A percentile compares a stretch with the other conserved stretches of the same genome.
Evolutionary conservation across 2,888 invertebrate genomes (phyloP).

Genomic region (Prionchulus punctatus): DNA sequence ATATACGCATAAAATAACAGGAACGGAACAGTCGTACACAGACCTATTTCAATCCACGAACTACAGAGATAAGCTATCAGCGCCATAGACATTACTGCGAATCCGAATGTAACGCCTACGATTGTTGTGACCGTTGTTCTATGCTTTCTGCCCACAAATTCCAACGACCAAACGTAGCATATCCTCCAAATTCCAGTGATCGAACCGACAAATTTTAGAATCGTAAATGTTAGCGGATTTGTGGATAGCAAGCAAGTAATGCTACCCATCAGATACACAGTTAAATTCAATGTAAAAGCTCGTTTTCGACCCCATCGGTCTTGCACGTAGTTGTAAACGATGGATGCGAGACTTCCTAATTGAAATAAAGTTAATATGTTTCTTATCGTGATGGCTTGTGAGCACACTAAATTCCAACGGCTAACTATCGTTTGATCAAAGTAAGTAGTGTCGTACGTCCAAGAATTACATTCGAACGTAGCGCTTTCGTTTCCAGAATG

Average conservation of each 20-base stretch:
- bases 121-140: constrained; percentile 7
- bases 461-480: too few relatives aligned
- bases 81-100: background rate
- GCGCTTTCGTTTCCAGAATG: too few relatives aligned
- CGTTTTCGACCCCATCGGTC: background rate
- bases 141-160: constrained; percentile 7
- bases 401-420: background rate
- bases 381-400: background rate
- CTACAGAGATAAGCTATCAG: constrained; percentile 6
- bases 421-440: background rate
- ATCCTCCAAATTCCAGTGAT: constrained; percentile 1
- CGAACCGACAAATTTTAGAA: background rate
- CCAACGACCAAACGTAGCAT: constrained; percentile 9
- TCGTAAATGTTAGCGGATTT: background rate
- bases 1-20: constrained; percentile 1
- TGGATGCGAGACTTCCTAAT: background rate
- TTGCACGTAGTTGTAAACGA: background rate
- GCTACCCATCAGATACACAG: background rate
- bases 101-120: constrained; percentile 3
- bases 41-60: constrained; percentile 10
- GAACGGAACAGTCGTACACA: constrained; percentile 8
- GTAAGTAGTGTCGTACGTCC: background rate
- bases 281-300: background rate
- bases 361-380: background rate
- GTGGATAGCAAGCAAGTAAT: background rate